A percentile compares a stretch with the other conserved stretches of the same genome.
Conservation (phyloP, 2,888 invertebrate genomes). For the Hirtodrosophila trivittata region DNA sequence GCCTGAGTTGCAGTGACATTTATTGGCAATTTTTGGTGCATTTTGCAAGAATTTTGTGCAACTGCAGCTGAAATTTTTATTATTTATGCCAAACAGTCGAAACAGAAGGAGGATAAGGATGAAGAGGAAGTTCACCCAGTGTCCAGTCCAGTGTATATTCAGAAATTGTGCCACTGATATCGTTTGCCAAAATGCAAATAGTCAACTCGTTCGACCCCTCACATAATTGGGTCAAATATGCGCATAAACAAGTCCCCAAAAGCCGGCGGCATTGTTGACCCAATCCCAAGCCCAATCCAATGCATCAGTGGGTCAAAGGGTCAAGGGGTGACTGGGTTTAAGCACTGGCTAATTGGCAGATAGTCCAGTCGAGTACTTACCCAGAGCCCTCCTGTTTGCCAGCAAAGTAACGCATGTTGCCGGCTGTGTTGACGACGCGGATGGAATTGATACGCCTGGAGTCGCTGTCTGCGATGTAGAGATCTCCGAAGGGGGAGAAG, state of each 20-base stretch:
- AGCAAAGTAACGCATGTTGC: conserved; percentile 95
- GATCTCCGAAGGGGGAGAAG: conserved; percentile 95
- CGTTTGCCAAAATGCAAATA: conserved; percentile 68
- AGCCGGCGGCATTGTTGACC: conserved; percentile 6
- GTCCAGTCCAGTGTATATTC: neutral
- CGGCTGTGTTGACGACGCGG: conserved; percentile 93
- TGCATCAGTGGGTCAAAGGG: conserved; percentile 18
- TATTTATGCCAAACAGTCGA: conserved; percentile 56
- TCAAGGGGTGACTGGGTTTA: neutral
- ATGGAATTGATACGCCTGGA: conserved; percentile 92
- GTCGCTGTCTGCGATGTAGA: conserved; percentile 97
- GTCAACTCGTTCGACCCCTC: conserved; percentile 27
- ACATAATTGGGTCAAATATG: conserved; percentile 77
- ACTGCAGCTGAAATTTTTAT: conserved; percentile 67
- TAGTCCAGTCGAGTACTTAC: conserved; percentile 68
- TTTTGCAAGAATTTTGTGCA: conserved; percentile 67
- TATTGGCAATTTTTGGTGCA: conserved; percentile 61
- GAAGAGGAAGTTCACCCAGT: neutral
- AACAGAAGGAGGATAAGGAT: conserved; percentile 3
- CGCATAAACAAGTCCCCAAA: conserved; percentile 63
- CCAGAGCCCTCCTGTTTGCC: conserved; percentile 89
- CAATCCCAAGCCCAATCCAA: neutral
- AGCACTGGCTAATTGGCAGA: neutral
- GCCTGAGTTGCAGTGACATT: conserved; percentile 42
- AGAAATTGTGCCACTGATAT: conserved; percentile 20